Base-by-base conservation (phyloP, 2,113 vertebrate genomes). In the Hippocampus barbouri region DNA sequence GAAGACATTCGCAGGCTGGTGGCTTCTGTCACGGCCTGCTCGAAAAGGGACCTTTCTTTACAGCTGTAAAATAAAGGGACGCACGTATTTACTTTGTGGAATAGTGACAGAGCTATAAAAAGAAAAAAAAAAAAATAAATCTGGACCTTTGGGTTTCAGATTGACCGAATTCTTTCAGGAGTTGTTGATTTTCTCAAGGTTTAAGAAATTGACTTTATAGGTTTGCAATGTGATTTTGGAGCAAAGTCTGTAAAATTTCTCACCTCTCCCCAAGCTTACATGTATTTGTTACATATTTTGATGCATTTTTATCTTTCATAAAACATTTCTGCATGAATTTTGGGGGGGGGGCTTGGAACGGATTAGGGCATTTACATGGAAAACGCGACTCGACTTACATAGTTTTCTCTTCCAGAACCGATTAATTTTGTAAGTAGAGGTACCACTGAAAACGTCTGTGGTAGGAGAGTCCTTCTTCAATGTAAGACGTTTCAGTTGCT, bases 1-100 rank as follows among this genome's bases (percentile, higher is more conserved):
- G 74, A 80, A 84, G 76, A 86, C 73, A 64, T 71, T 64, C 72
- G 23, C 67, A 77, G 68, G 75, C 61, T 84, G 76, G 60, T 64
- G 72, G 79, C 68, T 84, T 68, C 54, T 62, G 67, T 75, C 10
- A n/a, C 72, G 70, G 80, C 47, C 78, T 74, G 64, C 40, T 65
- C n/a, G 68, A 38, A 20, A 54, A 74, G 49, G 74, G 78, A 84
- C 76, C 70, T 71, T 68, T 56, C 64, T 75, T 64, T 73, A 53
- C 38, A 47, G 21, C 53, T n/a, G 7, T 75, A 18, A 23, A 21
- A 23, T 57, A 14, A 25, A 25, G 23, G n/a, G 54, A 4, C 23
- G 4, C 5, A 43, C 4, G 23, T 59, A 27, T 59, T 59, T 27
- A 12, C 10, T 59, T 59, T 59, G 12, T 5, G 38, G 20, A 11